Percentiles rank a stretch among this genome's conserved stretches.
Conservation (phyloP, 2,888 invertebrate genomes). For the Chrysopilus asiliformis region DNA sequence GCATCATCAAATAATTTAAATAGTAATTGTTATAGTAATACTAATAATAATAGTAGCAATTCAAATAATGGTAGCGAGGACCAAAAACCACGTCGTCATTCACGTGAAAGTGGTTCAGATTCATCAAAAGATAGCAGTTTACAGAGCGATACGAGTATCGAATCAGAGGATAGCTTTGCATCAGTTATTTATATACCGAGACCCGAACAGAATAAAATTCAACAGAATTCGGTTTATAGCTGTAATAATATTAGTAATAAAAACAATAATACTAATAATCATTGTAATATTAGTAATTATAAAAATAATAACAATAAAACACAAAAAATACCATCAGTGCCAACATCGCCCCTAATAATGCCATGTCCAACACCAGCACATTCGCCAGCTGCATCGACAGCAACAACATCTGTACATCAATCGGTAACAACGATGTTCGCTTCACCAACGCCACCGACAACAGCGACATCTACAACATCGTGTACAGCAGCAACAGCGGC, state of each 20-base stretch:
- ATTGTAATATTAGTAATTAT: slow-evolving; percentile 12
- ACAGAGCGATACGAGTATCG: slow-evolving; percentile 87
- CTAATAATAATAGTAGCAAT: slow-evolving; percentile 22
- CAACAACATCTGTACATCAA: slow-evolving; percentile 28
- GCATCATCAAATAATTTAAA: slow-evolving; percentile 3
- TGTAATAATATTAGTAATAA: slow-evolving; percentile 13
- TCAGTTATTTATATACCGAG: slow-evolving; percentile 86
- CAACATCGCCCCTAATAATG: slow-evolving; percentile 51
- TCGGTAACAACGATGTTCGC: slow-evolving; percentile 12
- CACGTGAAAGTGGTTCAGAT: slow-evolving; percentile 78
- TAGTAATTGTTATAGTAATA: slow-evolving; percentile 15
- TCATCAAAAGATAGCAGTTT: slow-evolving; percentile 80
- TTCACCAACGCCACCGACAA: slow-evolving; percentile 15
- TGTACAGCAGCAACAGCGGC: no score
- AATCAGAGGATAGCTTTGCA: slow-evolving; percentile 86
- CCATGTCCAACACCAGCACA: slow-evolving; percentile 36
- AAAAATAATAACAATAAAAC: slow-evolving; percentile 16
- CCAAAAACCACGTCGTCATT: slow-evolving; percentile 53
- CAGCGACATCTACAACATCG: no score
- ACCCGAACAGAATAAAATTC: slow-evolving; percentile 43
- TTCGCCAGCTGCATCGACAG: slow-evolving; percentile 30
- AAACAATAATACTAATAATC: slow-evolving; percentile 11
- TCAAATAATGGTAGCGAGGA: slow-evolving; percentile 33
- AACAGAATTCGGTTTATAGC: slow-evolving; percentile 6
- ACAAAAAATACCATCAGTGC: slow-evolving; percentile 49